These are phyloP conservation scores for Oscheius sp. DNA, from an alignment of 2,888 invertebrate species.

Conservation along the genomic window DNA sequence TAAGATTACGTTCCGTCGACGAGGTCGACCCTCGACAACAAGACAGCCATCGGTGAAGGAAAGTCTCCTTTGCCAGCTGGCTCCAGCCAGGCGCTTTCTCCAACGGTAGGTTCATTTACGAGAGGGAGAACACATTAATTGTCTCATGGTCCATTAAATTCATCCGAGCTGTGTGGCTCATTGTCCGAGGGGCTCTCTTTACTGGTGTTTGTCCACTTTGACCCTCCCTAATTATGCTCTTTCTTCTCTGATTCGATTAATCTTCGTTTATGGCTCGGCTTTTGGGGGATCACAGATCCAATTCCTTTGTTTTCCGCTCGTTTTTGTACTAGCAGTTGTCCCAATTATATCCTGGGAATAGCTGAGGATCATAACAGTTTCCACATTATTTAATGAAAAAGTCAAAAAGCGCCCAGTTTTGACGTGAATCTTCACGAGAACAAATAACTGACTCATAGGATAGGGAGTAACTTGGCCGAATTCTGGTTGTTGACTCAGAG, in stretches of 20 bases:
- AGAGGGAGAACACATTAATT: not conserved
- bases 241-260: not conserved
- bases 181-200: too few species aligned
- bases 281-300: too few species aligned
- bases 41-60: not conserved
- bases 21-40: not conserved
- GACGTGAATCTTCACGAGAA: too few species aligned
- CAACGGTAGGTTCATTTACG: conserved; percentile 16
- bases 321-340: not conserved
- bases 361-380: too few species aligned
- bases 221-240: conserved; percentile 1
- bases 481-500: conserved; percentile 28
- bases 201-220: not conserved
- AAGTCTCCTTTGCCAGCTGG: conserved; percentile 16
- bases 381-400: too few species aligned
- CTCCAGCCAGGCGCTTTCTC: conserved; percentile 18
- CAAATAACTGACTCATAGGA: not conserved
- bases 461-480: not conserved
- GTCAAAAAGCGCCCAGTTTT: too few species aligned
- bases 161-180: not conserved
- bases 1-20: conserved; percentile 16
- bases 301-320: not conserved
- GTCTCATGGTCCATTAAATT: conserved; percentile 1
- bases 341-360: not conserved
- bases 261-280: not conserved